phyloP scores from a whole-genome alignment of 2,888 invertebrate genomes.

The Lasioglossum oenotherae region DNA sequence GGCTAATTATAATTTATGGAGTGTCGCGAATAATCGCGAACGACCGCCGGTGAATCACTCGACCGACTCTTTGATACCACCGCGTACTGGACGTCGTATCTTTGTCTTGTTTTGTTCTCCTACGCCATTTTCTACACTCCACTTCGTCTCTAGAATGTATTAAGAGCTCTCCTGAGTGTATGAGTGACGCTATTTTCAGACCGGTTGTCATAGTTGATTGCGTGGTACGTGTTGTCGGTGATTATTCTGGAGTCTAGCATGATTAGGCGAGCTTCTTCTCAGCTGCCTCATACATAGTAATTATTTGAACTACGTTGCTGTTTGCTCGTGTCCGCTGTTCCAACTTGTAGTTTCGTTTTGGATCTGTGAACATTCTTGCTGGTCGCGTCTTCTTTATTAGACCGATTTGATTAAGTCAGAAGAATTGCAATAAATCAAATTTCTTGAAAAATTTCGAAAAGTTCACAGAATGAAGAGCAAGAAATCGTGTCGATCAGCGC shows the following conservation, averaged over 20 bases:
- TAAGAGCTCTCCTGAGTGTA: neutral
- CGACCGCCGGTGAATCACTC: constrained; percentile 10
- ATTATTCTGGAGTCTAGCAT: neutral
- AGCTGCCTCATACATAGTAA: neutral
- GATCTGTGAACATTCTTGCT: too few species aligned
- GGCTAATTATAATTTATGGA: constrained; percentile 57
- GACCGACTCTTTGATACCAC: constrained; percentile 2
- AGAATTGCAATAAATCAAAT: too few species aligned
- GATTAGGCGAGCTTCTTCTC: neutral
- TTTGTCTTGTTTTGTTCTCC: neutral
- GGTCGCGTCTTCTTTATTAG: too few species aligned
- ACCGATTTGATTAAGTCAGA: too few species aligned
- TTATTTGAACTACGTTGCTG: neutral
- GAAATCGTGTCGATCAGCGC: neutral
- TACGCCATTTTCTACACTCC: neutral
- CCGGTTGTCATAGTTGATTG: constrained; percentile 6
- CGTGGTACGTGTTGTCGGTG: neutral
- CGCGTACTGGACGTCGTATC: neutral
- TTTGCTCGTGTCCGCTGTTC: neutral
- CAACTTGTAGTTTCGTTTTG: neutral
- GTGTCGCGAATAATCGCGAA: constrained; percentile 46
- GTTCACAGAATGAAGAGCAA: neutral
- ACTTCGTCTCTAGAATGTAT: neutral
- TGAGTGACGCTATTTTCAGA: neutral
- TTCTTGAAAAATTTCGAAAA: neutral